Conservation (phyloP, 2,113 vertebrate genomes). For the Triplophysa rosa region DNA sequence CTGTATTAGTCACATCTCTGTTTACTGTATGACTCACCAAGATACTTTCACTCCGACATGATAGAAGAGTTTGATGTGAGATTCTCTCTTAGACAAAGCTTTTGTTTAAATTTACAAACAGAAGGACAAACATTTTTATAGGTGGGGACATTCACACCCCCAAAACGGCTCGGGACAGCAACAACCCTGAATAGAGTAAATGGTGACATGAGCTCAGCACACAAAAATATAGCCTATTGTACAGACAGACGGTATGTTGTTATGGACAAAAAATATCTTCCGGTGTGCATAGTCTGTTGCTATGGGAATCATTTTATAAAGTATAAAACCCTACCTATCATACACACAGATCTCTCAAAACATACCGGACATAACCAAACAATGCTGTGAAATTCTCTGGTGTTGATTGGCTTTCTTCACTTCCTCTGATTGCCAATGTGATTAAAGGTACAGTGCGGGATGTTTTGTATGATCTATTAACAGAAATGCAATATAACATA, state of each 20-base stretch:
- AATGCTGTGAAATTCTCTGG: background rate
- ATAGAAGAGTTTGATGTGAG: background rate
- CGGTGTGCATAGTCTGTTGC: background rate
- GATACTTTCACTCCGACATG: background rate
- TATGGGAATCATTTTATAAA: background rate
- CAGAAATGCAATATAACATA: too few relatives aligned
- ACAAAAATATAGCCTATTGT: background rate
- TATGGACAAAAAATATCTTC: slow-evolving; percentile 24
- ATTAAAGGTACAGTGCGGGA: too few relatives aligned
- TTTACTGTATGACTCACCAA: slow-evolving; percentile 16
- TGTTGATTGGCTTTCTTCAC: slow-evolving; percentile 21
- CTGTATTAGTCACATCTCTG: background rate
- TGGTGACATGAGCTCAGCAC: background rate
- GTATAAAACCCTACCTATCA: background rate
- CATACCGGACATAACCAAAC: background rate
- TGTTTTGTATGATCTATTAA: too few relatives aligned
- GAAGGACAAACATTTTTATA: background rate
- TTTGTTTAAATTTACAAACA: too few relatives aligned
- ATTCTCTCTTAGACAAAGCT: background rate
- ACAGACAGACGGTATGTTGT: background rate
- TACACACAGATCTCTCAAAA: background rate
- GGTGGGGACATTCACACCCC: background rate
- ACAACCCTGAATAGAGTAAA: slow-evolving; percentile 3
- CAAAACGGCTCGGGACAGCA: background rate
- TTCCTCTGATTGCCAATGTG: slow-evolving; percentile 30